Base-by-base conservation (phyloP, 1,140 invertebrate genomes). In the Schmidtea mediterranea region DNA sequence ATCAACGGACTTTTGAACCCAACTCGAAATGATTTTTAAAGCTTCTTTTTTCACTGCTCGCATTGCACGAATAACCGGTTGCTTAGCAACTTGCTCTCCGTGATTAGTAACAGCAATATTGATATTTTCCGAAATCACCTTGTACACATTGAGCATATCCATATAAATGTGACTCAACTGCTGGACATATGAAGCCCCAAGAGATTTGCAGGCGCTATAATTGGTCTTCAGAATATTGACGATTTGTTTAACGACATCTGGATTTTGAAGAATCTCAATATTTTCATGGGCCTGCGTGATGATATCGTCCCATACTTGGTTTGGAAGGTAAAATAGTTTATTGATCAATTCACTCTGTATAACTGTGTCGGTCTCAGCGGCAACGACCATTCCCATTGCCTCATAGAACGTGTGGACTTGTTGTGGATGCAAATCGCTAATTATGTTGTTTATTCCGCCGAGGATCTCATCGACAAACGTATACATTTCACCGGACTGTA, bases 361-460 rank as follows among this genome's bases (percentile, higher is more conserved):
- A 36, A 76, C 71, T 56, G 78, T 74, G 66, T 95, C 86, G 13
- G 77, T 74, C 65, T 94, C 82, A 37, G 87, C 82, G 63, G 77
- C 81, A 57, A 98, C 95, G 86, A 98, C 97, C 59, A 90, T 83
- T 40, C 90, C 92, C 48, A 98, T 86, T 45, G 92, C 90, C 71
- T 98, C 92, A 68, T 97, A 98, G 69, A 98, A 98, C 36, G 90
- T 97, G 61, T 98, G 87, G n/a, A 98, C 84, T 77, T 94, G 87
- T 57, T 90, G 80, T 40, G 83, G 82, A 65, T 94, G 82, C 52
- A 98, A 71, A 73, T 98, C 90, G 74, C 89, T 95, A 57, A 98
- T 97, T 53, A 95, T 95, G 51, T 79, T 79, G 60, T 82, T 89
- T 59, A 97, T 89, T 54, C 80, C 84, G 58, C 75, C 75, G 49